Conservation (phyloP, 2,797 vertebrate genomes). For the Micromesistius poutassou region DNA sequence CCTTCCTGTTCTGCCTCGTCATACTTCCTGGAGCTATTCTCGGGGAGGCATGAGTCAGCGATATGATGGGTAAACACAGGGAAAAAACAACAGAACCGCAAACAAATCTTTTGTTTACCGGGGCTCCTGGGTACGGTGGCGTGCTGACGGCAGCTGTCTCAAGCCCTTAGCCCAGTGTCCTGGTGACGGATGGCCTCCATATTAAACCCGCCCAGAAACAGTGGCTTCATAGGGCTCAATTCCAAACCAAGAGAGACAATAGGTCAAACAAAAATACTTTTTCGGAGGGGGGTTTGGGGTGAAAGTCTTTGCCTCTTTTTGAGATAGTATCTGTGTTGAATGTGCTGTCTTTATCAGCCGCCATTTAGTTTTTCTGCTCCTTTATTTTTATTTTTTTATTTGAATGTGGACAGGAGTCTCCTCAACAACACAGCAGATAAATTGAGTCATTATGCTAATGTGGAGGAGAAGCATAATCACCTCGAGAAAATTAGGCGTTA, state of each 20-base stretch:
- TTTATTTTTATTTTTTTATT: not conserved
- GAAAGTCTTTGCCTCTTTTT: not conserved
- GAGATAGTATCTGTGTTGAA: not conserved
- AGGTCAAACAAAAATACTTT: not conserved
- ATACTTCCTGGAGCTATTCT: not conserved
- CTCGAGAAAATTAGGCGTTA: constrained; percentile 23
- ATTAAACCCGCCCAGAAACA: not conserved
- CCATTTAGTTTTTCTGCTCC: not conserved
- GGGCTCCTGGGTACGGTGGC: not conserved
- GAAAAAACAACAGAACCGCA: not conserved
- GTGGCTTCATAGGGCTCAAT: not conserved
- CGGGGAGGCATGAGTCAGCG: not conserved
- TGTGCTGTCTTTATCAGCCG: not conserved
- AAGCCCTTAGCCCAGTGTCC: not conserved
- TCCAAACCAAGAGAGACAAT: not conserved
- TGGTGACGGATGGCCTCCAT: not conserved
- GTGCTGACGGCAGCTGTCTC: not conserved
- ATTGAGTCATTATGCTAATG: constrained; percentile 23
- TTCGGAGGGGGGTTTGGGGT: not conserved
- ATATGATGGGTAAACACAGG: not conserved
- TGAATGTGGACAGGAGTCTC: not conserved
- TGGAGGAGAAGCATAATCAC: constrained; percentile 20
- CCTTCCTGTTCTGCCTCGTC: not conserved
- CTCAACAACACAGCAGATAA: constrained; percentile 6
- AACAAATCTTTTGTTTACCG: not conserved